Base-by-base conservation (phyloP, 2,797 vertebrate genomes). In the Danio aesculapii region DNA sequence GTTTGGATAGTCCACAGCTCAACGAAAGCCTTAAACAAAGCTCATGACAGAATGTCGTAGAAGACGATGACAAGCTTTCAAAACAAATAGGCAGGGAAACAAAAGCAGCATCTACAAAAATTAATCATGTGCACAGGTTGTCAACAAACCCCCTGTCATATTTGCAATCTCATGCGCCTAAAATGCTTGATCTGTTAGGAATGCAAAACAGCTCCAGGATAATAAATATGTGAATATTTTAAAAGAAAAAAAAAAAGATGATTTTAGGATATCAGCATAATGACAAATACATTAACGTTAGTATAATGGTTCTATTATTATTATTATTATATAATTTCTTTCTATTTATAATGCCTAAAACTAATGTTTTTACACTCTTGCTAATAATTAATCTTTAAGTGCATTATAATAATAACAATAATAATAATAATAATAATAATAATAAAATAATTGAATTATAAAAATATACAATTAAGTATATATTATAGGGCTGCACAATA, bases 1-100 rank as follows among this genome's bases (percentile, higher is more conserved):
- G 91, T 94, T 94, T 94, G 91, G 88, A 91, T 91, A 90, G 92
- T 87, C 90, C 62, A 46, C 58, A 79, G 88, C 86, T 87, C 89
- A 84, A 90, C 91, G 86, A 87, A 85, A 84, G 83, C 82, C 86
- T 89, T 90, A 87, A 90, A 85, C 88, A 86, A 90, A 85, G 87
- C 86, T 81, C 79, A 11, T 87, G 86, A 88, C 85, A 83, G 82
- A 90, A 84, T 41, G 83, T 85, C 85, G 82, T 84, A 83, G 73
- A 81, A 84, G 81, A 86, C 86, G 86, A 90, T 84, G 88, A 84
- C 87, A 90, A 82, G 59, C 77, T 84, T 91, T 91, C 89, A 81
- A 69, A 87, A 81, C 53, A 75, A 82, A 88, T 77, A 47, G 68
- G 44, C 53, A 41, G 58, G 10, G 61, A 73, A 87, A 86, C 83